Evolutionary conservation across 2,797 vertebrate species (phyloP).

Genomic region (Cygnus olor): DNA sequence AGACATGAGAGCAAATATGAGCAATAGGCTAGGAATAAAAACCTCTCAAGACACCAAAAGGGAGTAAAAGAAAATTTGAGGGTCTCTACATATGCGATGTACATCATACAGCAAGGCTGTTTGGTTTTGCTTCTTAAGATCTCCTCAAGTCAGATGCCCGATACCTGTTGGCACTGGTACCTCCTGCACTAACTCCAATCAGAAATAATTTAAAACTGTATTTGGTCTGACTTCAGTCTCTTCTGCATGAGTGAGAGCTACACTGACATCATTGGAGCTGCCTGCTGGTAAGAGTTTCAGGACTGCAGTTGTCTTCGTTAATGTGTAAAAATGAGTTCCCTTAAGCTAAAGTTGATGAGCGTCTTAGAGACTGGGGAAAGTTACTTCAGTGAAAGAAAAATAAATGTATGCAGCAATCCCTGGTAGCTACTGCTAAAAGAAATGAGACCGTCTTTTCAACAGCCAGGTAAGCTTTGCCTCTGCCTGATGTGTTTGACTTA

Average conservation of each 20-base stretch:
- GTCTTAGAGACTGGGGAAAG: slow-evolving; percentile 28
- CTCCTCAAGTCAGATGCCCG: not conserved
- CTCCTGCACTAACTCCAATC: not conserved
- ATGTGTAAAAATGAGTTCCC: not conserved
- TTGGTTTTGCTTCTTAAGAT: not conserved
- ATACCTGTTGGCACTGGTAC: not conserved
- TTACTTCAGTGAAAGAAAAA: slow-evolving; percentile 61
- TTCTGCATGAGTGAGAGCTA: not conserved
- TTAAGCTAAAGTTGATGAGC: slow-evolving; percentile 35
- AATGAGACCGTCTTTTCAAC: slow-evolving; percentile 32
- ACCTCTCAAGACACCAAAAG: not conserved
- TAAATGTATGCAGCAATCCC: slow-evolving; percentile 43
- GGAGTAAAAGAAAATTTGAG: not conserved
- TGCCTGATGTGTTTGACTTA: slow-evolving; percentile 62
- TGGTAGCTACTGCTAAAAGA: slow-evolving; percentile 47
- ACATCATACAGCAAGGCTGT: not conserved
- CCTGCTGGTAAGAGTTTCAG: not conserved
- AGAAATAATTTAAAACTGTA: not conserved
- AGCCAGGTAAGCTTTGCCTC: slow-evolving; percentile 62
- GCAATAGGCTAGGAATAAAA: not conserved
- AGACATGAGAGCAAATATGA: not conserved
- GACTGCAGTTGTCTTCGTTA: not conserved
- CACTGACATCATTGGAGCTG: not conserved
- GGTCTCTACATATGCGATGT: not conserved
- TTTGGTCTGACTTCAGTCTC: not conserved